Percentiles rank a stretch among this genome's conserved stretches.
phyloP scores from a whole-genome alignment of 2,113 vertebrate species.

The Camarhynchus parvulus region DNA sequence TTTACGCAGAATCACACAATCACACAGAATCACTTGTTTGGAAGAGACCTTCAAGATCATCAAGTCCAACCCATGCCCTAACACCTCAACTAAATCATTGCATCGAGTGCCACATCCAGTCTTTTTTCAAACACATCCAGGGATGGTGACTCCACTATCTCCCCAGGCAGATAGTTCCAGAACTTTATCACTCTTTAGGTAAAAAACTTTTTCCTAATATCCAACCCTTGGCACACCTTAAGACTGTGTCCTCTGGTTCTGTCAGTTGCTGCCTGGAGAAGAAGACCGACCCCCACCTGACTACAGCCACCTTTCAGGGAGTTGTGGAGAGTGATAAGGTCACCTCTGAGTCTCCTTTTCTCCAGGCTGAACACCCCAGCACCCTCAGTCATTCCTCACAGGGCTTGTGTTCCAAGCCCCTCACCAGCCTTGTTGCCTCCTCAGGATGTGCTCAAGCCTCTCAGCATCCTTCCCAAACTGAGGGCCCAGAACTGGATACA shows the following conservation, averaged over 20 bases:
- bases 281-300: background rate
- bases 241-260: too few species aligned
- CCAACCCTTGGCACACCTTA: rapidly evolving
- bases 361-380: background rate
- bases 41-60: background rate
- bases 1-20: background rate
- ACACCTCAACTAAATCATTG: background rate
- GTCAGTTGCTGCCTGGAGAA: background rate
- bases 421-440: background rate
- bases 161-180: rapidly evolving
- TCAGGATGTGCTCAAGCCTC: rapidly evolving
- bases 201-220: background rate
- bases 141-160: background rate
- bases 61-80: background rate
- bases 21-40: background rate
- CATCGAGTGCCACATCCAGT: background rate
- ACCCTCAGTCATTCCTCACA: background rate
- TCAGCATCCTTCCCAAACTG: background rate
- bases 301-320: background rate
- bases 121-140: background rate
- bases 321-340: background rate
- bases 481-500: background rate
- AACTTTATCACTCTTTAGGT: background rate
- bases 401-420: background rate
- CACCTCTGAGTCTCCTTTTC: background rate